Conservation (phyloP, 1,140 invertebrate species). For the Eupristina koningsbergeri region DNA sequence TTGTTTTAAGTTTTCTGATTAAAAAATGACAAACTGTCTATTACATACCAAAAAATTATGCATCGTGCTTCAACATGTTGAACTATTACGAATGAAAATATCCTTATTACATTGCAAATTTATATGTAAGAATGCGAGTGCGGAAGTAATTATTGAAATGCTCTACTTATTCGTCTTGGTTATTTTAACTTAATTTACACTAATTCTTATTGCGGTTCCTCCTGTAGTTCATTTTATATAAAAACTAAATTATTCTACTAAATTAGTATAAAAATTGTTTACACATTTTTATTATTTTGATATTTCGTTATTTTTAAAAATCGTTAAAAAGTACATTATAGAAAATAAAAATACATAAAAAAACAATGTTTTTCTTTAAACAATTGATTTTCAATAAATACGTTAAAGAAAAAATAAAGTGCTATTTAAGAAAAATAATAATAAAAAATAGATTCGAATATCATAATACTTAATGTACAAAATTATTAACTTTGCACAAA, state of each 20-base stretch:
- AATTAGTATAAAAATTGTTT: neutral
- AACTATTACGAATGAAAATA: constrained; percentile 2
- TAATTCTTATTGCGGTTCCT: neutral
- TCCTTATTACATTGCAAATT: neutral
- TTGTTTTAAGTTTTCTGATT: constrained; percentile 12
- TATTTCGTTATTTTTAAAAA: neutral
- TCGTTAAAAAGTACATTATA: neutral
- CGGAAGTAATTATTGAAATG: neutral
- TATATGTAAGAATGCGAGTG: constrained; percentile 11
- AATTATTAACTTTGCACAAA: neutral
- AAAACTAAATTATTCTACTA: neutral
- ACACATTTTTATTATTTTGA: neutral
- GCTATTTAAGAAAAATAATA: too few species aligned
- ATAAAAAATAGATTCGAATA: too few species aligned
- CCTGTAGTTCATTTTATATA: neutral
- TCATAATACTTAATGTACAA: too few species aligned
- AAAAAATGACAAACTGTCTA: constrained; percentile 2
- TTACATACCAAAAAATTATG: constrained; percentile 32
- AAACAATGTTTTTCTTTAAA: neutral
- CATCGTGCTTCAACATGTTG: constrained; percentile 45
- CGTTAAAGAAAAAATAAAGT: neutral
- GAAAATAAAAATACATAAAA: neutral
- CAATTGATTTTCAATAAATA: neutral
- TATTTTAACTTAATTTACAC: neutral
- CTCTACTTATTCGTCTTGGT: constrained; percentile 42